A percentile compares a stretch with the other conserved stretches of the same genome.
phyloP scores from a whole-genome alignment of 2,797 vertebrate genomes.

The Lepus townsendii region DNA sequence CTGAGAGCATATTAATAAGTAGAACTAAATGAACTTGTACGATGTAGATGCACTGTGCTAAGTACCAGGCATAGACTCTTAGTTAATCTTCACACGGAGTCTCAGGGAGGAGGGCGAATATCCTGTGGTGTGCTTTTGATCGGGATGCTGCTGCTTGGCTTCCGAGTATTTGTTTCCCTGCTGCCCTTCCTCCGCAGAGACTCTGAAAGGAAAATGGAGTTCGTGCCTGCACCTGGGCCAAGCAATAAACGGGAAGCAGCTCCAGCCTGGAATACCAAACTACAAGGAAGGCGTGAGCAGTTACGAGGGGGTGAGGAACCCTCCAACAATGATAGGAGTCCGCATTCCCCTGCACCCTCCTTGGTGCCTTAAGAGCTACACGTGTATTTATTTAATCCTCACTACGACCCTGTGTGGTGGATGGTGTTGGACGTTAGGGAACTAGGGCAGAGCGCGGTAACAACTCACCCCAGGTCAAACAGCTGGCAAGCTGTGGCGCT shows the following conservation, averaged over 20 bases:
- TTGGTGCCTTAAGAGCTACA: not conserved
- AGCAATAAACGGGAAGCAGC: not conserved
- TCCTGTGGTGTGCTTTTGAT: not conserved
- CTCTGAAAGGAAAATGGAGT: not conserved
- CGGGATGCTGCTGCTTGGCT: not conserved
- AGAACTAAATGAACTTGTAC: not conserved
- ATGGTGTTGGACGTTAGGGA: not conserved
- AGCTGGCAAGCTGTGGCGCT: not conserved
- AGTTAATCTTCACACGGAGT: not conserved
- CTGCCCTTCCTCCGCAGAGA: not conserved
- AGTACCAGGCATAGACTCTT: not conserved
- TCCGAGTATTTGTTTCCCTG: constrained; percentile 12
- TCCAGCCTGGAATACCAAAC: not conserved
- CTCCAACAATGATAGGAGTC: not conserved
- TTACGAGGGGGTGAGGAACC: not conserved
- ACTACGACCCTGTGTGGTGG: not conserved
- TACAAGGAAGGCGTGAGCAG: constrained; percentile 28
- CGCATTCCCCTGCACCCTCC: not conserved
- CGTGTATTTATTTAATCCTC: not conserved
- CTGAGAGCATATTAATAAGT: not conserved
- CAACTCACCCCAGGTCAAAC: not conserved
- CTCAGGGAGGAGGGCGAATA: not conserved
- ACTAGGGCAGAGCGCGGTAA: not conserved
- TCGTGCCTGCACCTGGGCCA: not conserved
- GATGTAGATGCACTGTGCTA: constrained; percentile 14